These are phyloP conservation scores for Dermochelys coriacea DNA, from an alignment of 2,797 vertebrate genomes.

Conservation along the genomic window DNA sequence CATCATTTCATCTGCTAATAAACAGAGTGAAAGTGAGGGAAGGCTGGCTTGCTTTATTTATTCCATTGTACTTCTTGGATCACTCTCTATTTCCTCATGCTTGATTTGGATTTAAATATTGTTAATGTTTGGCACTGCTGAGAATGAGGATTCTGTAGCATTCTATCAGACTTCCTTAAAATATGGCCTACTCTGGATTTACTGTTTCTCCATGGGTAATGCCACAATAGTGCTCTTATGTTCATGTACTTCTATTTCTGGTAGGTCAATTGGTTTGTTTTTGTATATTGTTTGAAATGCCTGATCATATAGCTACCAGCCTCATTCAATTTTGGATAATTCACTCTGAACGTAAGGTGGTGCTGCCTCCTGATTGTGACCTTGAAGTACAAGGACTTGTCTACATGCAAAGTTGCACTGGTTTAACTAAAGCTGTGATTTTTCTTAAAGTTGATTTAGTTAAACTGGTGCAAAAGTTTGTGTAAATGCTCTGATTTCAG, in stretches of 20 bases:
- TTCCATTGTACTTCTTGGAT: not conserved
- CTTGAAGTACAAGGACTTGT: not conserved
- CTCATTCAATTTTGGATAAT: constrained; percentile 39
- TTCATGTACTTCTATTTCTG: not conserved
- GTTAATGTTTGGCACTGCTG: not conserved
- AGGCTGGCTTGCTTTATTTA: not conserved
- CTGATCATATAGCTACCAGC: not conserved
- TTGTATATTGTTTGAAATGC: constrained; percentile 14
- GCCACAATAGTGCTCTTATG: constrained; percentile 2
- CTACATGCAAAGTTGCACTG: not conserved
- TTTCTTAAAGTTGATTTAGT: not conserved
- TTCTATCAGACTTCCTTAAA: not conserved
- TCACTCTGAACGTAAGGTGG: constrained; percentile 38
- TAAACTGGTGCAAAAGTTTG: not conserved
- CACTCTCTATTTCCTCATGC: not conserved
- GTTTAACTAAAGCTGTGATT: not conserved
- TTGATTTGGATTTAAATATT: not conserved
- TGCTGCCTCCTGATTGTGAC: constrained; percentile 5
- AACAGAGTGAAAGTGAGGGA: not conserved
- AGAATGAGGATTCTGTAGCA: not conserved
- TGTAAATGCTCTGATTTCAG: not conserved
- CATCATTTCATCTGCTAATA: not conserved
- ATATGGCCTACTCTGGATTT: not conserved
- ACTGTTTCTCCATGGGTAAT: not conserved
- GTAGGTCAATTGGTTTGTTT: not conserved